Evolutionary conservation across 2,888 invertebrate genomes (phyloP), one percentile per base, ranked within the genome.

Genomic region (Cartodere bifasciata): DNA sequence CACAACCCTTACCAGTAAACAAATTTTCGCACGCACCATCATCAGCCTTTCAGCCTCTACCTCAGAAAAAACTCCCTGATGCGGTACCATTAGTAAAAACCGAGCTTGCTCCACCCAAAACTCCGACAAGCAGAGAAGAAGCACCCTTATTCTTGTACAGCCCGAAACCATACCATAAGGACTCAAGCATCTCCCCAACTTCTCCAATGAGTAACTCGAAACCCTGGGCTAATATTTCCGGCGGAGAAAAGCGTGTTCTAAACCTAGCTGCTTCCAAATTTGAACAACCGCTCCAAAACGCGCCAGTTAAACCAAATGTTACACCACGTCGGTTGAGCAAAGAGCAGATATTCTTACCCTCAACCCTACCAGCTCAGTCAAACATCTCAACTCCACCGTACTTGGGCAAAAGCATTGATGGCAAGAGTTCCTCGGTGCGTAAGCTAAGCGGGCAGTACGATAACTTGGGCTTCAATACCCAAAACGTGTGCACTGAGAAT

Each of bases 11-110:
- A 23, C 69, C 71, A 2, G 66, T 78, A 1, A 76, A 76, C 50
- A 71, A 79, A 44, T 82, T 83, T 47, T 79, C 75, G 13, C 82
- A 83, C 51, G 81, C 80, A 1, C 78, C 79, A 1, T 71, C 76
- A 63, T 81, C 81, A 6, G 80, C 79, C 3, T 83, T 83, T 48
- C 73, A 75, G 41, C 81, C 77, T 2, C 65, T 64, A 35, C 59
- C 45, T 32, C 59, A 55, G 46, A 60, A 64, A 50, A 20, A 6
- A n/a, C n/a, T 20, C 20, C 6, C n/a, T n/a, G n/a, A n/a, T n/a
- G n/a, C n/a, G n/a, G n/a, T n/a, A n/a, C n/a, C n/a, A n/a, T n/a
- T n/a, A n/a, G n/a, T n/a, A 2, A 49, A 50, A 37, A 36, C 39
- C 3, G 40, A 45, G 12, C 11, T 4, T 4, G 7, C 16, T n/a